These are phyloP conservation scores for Malurus alboscapulatus DNA, from an alignment of 2,113 vertebrate species.

Conservation along the genomic window DNA sequence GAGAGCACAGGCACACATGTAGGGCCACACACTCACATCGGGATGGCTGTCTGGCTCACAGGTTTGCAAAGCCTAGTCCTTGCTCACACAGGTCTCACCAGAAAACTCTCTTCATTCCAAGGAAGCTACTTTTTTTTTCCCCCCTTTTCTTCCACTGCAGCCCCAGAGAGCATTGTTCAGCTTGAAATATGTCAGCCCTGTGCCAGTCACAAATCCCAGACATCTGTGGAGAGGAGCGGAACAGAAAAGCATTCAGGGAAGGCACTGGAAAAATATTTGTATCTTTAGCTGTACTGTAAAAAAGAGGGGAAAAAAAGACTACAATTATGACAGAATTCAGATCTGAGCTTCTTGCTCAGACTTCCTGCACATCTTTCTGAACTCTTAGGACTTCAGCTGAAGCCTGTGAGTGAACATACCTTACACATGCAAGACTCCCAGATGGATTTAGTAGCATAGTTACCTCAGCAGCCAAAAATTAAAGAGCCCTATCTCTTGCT, in stretches of 20 bases:
- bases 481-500: background rate
- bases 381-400: background rate
- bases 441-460: background rate
- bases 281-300: background rate
- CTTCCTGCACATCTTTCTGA: background rate
- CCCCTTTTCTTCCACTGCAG: background rate
- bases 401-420: background rate
- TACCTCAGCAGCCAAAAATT: background rate
- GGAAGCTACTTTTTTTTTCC: background rate
- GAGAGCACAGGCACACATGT: accelerated
- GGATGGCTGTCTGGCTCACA: background rate
- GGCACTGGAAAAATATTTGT: background rate
- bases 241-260: background rate
- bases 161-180: background rate
- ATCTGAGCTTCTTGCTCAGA: background rate
- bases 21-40: accelerated
- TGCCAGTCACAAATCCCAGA: background rate
- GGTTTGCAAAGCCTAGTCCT: background rate
- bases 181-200: background rate
- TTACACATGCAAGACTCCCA: background rate
- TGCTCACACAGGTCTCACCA: background rate
- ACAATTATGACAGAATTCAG: background rate
- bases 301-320: accelerated
- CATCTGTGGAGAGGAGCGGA: background rate
- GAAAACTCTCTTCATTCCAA: background rate